These are phyloP conservation scores for Stenolophus ochropezus DNA, from an alignment of 2,888 invertebrate species.

Conservation along the genomic window DNA sequence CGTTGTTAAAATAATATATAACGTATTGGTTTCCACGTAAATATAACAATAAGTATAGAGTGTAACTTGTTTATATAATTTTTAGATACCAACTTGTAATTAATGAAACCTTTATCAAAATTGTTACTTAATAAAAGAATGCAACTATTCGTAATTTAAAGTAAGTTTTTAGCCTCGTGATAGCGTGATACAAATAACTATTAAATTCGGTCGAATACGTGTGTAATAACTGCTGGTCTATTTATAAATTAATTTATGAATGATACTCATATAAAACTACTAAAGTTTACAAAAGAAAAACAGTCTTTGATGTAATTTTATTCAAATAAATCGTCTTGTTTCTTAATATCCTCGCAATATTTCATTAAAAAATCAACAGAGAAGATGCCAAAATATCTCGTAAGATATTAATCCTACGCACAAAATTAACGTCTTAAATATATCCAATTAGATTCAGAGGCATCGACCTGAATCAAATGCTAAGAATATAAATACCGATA, in stretches of 20 bases:
- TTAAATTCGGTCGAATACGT: too few species aligned
- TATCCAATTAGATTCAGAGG: constrained; percentile 1
- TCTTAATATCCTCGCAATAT: background rate
- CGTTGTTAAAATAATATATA: too few species aligned
- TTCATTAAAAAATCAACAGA: background rate
- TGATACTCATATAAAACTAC: background rate
- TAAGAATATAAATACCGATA: background rate
- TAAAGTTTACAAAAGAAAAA: background rate
- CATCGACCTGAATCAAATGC: background rate
- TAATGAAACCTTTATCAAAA: too few species aligned
- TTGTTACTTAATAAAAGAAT: too few species aligned
- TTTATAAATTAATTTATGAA: background rate
- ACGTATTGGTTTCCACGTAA: too few species aligned
- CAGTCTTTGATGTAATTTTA: background rate
- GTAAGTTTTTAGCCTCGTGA: too few species aligned
- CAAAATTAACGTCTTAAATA: constrained; percentile 28
- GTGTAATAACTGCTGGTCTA: too few species aligned
- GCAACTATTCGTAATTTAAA: too few species aligned
- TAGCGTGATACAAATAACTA: too few species aligned
- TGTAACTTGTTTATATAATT: too few species aligned
- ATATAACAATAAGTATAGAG: too few species aligned
- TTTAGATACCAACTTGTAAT: too few species aligned
- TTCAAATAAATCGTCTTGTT: background rate
- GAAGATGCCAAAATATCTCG: background rate
- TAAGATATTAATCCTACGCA: constrained; percentile 10